Conservation (phyloP, 2,797 vertebrate genomes). For the Notolabrus celidotus region DNA sequence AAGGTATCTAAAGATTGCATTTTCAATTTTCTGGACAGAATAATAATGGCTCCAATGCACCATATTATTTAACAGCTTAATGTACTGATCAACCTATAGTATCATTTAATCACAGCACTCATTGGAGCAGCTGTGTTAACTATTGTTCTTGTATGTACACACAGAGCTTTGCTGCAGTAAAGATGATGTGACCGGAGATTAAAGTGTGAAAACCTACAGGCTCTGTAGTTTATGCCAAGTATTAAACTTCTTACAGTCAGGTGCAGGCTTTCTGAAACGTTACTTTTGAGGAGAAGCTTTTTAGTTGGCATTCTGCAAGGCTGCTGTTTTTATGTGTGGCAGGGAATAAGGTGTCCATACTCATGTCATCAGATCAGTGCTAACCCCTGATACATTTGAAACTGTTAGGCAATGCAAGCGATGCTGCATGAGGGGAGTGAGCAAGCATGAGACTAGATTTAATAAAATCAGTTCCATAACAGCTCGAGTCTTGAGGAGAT, state of each 20-base stretch:
- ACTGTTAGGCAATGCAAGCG: constrained; percentile 10
- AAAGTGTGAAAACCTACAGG: not conserved
- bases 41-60: not conserved
- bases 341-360: constrained; percentile 31
- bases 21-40: not conserved
- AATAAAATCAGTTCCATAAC: constrained; percentile 30
- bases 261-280: constrained; percentile 2
- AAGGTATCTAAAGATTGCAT: not conserved
- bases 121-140: not conserved
- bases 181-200: constrained; percentile 3
- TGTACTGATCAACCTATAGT: not conserved
- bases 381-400: constrained; percentile 21
- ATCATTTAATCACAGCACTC: not conserved
- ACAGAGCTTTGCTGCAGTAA: not conserved
- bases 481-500: constrained; percentile 11
- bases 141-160: not conserved
- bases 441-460: constrained; percentile 4
- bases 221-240: not conserved
- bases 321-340: constrained; percentile 41
- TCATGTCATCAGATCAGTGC: constrained; percentile 26
- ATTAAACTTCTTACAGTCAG: constrained; percentile 4
- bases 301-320: constrained; percentile 4
- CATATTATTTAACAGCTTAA: not conserved
- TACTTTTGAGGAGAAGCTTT: not conserved
- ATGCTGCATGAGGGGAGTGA: constrained; percentile 9